A percentile compares a stretch with the other conserved stretches of the same genome.
Evolutionary conservation across 2,888 invertebrate genomes (phyloP).

Genomic region (Drosophila multiciliata): DNA sequence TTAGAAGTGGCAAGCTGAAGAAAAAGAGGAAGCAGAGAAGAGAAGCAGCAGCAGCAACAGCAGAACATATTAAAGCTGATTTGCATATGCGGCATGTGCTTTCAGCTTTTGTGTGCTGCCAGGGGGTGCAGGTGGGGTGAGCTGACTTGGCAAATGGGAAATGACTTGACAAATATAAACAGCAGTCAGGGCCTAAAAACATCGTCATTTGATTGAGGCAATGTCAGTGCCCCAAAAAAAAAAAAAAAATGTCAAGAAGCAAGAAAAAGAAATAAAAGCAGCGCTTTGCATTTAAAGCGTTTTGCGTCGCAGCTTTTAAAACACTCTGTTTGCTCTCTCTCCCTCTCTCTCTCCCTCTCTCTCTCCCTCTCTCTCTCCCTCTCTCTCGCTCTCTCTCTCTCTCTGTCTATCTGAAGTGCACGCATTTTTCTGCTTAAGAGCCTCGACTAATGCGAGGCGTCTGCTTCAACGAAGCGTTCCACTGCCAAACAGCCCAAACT

Average conservation of each 20-base stretch:
- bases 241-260: background rate
- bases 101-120: slow-evolving; percentile 26
- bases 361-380: background rate
- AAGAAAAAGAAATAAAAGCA: slow-evolving; percentile 60
- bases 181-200: slow-evolving; percentile 24
- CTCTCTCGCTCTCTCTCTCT: background rate
- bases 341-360: background rate
- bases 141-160: slow-evolving; percentile 20
- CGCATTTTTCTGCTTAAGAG: slow-evolving; percentile 82
- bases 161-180: slow-evolving; percentile 71
- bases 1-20: slow-evolving; percentile 8
- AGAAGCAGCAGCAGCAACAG: background rate
- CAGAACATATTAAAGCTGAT: slow-evolving; percentile 71
- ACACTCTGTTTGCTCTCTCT: background rate
- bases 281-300: slow-evolving; percentile 64
- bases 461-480: slow-evolving; percentile 47
- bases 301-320: slow-evolving; percentile 10
- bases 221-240: slow-evolving; percentile 26
- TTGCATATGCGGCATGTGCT: slow-evolving; percentile 67
- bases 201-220: slow-evolving; percentile 56
- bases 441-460: slow-evolving; percentile 77
- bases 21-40: slow-evolving; percentile 4
- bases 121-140: background rate
- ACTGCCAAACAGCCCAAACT: slow-evolving; percentile 12
- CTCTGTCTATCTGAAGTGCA: slow-evolving; percentile 62